Evolutionary conservation across 2,797 vertebrate species (phyloP).

Genomic region (Manis pentadactyla): DNA sequence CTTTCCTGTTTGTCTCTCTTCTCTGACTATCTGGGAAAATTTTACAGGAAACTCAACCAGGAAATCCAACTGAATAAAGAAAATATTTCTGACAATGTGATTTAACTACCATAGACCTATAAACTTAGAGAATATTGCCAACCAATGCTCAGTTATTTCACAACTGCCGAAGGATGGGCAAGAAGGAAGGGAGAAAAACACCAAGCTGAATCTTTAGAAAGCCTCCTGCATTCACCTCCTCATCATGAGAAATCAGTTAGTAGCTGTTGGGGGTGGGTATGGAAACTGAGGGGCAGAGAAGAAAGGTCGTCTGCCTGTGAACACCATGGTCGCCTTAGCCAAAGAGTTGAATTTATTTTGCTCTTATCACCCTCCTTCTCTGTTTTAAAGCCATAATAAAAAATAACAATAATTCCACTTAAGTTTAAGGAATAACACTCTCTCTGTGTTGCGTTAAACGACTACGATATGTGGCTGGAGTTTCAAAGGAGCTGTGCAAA

Average conservation of each 20-base stretch:
- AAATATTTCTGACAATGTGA: not conserved
- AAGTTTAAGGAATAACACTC: not conserved
- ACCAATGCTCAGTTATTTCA: not conserved
- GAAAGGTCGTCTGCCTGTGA: not conserved
- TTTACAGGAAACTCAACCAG: conserved; percentile 24
- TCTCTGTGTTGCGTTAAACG: conserved; percentile 57
- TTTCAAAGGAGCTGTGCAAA: conserved; percentile 37
- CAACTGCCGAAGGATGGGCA: not conserved
- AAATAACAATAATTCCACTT: not conserved
- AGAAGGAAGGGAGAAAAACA: not conserved
- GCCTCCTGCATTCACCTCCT: not conserved
- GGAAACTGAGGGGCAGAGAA: not conserved
- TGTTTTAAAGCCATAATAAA: not conserved
- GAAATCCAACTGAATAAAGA: not conserved
- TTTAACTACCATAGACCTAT: not conserved
- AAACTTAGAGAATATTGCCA: not conserved
- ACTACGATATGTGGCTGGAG: not conserved
- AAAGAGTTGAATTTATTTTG: not conserved
- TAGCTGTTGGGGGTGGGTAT: not conserved
- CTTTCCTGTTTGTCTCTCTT: not conserved
- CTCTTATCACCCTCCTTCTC: not conserved
- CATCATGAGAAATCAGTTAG: not conserved
- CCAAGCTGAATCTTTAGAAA: not conserved
- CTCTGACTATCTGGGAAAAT: not conserved
- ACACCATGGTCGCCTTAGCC: not conserved